Evolutionary conservation across 1,140 invertebrate species (phyloP), one percentile per base, ranked within the genome.

Genomic region (Tetragonula clypearis): DNA sequence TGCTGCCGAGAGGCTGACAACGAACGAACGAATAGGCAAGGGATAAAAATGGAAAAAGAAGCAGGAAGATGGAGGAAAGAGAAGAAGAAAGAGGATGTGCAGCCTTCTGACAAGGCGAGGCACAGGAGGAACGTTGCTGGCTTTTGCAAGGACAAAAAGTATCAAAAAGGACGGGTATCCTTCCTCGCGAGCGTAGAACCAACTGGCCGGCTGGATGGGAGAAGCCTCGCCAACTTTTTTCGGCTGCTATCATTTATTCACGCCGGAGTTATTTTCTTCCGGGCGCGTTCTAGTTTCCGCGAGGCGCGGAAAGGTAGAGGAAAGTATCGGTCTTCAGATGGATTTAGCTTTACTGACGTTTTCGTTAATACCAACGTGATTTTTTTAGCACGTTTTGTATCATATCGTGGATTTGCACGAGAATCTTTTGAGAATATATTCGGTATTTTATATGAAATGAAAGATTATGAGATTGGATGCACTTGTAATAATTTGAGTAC

Each of bases 161-260:
- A 90, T 84, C 87, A 89, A 90, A 49, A 75, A 90, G 88, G 86
- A 90, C 82, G 84, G 74, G 75, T 49, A 49, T 87, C 82, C 86
- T 84, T 84, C 85, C 79, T 81, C 82, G 58, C 75, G 81, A 74
- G 68, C 84, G 69, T 53, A 79, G 72, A 68, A 75, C 79, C 55
- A 60, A 73, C 81, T 68, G 78, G 79, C 35, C 56, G 21, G 75
- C 21, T 66, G 55, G 55, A 58, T 49, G 55, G 84, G 83, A 79
- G 82, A 81, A 79, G 82, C 86, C 71, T 69, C 78, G 82, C 60
- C 84, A 91, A 91, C 79, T 85, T 87, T 85, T 86, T 90, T 89
- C 84, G 82, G 60, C 86, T 90, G 79, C 79, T 85, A 89, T 90
- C 86, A 90, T 89, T 90, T 90, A 90, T 90, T 90, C 86, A 90